Conservation (phyloP, 2,797 vertebrate species). For the Cynopterus sphinx region DNA sequence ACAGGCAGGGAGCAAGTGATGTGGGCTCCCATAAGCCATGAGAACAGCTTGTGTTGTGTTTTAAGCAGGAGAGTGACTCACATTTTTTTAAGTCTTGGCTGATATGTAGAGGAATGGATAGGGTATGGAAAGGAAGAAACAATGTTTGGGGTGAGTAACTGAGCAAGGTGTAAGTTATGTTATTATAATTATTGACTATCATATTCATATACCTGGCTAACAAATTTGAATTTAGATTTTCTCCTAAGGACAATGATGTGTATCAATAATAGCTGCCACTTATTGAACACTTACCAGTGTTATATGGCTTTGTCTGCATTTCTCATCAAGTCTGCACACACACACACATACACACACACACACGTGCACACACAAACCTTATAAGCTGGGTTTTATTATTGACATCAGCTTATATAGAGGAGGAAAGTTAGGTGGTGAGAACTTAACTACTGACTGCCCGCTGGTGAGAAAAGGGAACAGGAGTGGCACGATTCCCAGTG, state of each 20-base stretch:
- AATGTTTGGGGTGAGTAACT: background rate
- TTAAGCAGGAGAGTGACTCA: background rate
- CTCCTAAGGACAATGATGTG: background rate
- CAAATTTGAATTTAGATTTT: background rate
- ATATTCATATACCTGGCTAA: background rate
- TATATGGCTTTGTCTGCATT: background rate
- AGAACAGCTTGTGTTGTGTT: background rate
- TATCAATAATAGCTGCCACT: background rate
- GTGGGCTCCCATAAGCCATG: background rate
- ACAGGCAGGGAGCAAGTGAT: background rate
- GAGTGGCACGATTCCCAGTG: background rate
- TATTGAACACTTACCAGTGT: background rate
- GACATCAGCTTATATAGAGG: background rate
- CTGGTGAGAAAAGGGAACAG: background rate
- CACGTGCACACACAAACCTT: background rate
- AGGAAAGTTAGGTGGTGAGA: background rate
- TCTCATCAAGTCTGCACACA: background rate
- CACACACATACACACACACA: background rate
- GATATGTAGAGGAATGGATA: background rate
- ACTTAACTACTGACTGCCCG: background rate
- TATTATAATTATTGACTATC: background rate
- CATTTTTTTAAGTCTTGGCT: background rate
- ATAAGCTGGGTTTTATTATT: background rate
- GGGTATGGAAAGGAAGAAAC: background rate
- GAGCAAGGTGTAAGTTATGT: background rate